Conservation (phyloP, 2,113 vertebrate genomes). For the Alligator sinensis region DNA sequence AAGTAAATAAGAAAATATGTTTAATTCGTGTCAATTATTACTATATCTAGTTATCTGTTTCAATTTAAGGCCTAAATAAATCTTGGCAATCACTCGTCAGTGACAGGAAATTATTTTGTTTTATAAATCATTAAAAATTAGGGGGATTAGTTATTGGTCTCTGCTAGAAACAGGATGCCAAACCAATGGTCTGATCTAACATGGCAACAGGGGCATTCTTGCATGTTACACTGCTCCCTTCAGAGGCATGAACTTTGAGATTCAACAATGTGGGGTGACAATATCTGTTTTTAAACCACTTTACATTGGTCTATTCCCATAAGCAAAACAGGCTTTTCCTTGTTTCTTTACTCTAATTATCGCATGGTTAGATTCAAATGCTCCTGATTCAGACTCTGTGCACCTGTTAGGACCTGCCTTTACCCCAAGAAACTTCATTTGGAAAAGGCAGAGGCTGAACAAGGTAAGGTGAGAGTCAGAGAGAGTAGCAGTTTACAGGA, state of each 20-base stretch:
- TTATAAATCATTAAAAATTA: neutral
- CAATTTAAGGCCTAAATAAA: neutral
- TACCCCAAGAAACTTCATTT: constrained; percentile 37
- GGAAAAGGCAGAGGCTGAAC: constrained; percentile 23
- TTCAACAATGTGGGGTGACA: neutral
- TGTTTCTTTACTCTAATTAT: neutral
- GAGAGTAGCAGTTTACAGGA: constrained; percentile 66
- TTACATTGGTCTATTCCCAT: neutral
- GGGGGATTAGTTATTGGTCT: neutral
- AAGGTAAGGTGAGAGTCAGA: neutral
- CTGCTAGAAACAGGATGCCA: neutral
- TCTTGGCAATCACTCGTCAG: neutral
- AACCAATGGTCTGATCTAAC: neutral
- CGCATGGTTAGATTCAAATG: neutral
- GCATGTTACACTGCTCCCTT: neutral
- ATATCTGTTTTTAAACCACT: constrained; percentile 30
- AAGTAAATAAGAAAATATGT: neutral
- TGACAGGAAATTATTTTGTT: neutral
- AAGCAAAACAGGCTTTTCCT: neutral
- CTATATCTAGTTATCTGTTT: neutral
- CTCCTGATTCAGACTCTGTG: constrained; percentile 23
- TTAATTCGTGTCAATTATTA: neutral
- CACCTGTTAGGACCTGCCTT: constrained; percentile 74
- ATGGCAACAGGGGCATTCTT: neutral
- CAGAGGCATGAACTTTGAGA: neutral